A percentile compares a stretch with the other conserved stretches of the same genome.
These are phyloP conservation scores for Heliconius cydno DNA, from an alignment of 2,888 invertebrate species.

Conservation along the genomic window DNA sequence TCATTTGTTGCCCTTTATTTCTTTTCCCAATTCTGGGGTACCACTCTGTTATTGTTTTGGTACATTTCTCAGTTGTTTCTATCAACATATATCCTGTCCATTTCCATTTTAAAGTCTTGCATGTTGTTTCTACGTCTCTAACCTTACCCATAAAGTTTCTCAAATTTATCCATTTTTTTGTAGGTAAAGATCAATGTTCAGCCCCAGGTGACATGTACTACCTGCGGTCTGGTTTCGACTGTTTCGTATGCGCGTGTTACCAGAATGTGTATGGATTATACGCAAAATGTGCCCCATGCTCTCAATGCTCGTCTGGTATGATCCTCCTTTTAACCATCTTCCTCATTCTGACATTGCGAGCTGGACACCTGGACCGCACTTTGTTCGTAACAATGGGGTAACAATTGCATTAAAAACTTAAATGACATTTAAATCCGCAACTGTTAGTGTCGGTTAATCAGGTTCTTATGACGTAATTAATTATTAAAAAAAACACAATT, in stretches of 20 bases:
- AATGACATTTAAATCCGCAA: neutral
- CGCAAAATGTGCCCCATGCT: constrained; percentile 64
- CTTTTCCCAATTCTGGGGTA: too few species aligned
- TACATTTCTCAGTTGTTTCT: too few species aligned
- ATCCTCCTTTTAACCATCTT: constrained; percentile 6
- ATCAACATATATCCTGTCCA: too few species aligned
- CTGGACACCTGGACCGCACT: neutral
- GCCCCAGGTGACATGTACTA: constrained; percentile 66
- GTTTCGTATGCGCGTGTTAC: constrained; percentile 70
- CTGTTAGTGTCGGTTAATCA: neutral
- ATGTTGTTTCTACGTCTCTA: neutral
- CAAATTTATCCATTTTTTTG: neutral
- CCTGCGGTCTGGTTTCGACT: constrained; percentile 50
- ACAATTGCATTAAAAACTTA: neutral
- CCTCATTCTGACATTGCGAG: neutral
- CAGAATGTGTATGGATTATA: constrained; percentile 47
- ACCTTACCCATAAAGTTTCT: neutral
- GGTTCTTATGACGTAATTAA: neutral
- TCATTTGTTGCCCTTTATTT: too few species aligned
- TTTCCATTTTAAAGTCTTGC: too few species aligned
- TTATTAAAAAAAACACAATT: neutral
- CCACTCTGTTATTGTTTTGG: too few species aligned
- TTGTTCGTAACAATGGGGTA: neutral
- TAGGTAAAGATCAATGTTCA: constrained; percentile 54
- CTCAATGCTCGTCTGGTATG: constrained; percentile 52